These are phyloP conservation scores for Frankliniella intonsa DNA, from an alignment of 2,888 invertebrate genomes.

Conservation along the genomic window DNA sequence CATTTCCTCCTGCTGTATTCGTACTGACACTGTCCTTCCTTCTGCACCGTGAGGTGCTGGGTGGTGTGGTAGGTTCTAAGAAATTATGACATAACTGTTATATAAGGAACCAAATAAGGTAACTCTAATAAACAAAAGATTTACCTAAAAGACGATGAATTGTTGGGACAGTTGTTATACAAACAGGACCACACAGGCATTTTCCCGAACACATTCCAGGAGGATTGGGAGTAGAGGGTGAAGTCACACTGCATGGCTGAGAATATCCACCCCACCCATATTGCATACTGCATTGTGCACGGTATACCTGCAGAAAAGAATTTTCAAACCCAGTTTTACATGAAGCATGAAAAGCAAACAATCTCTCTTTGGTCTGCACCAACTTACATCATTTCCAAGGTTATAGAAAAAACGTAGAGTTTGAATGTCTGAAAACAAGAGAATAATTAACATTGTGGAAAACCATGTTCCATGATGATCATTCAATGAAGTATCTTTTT, in stretches of 20 bases:
- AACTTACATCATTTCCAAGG: conserved; percentile 54
- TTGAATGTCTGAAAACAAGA: conserved; percentile 49
- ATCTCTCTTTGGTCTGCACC: too few species aligned
- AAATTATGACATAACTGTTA: too few species aligned
- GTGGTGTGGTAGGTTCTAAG: background rate
- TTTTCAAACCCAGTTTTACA: background rate
- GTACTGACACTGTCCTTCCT: background rate
- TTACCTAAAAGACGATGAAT: conserved; percentile 1
- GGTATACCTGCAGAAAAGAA: background rate
- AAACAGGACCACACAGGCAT: background rate
- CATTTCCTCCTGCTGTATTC: background rate
- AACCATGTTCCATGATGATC: conserved; percentile 25
- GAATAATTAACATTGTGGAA: conserved; percentile 32
- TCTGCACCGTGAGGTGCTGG: background rate
- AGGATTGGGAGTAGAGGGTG: background rate
- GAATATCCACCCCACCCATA: background rate
- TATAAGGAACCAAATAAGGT: background rate
- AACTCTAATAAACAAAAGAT: background rate
- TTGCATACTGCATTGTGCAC: background rate
- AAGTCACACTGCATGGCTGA: background rate
- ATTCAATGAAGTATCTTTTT: background rate
- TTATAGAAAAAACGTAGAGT: conserved; percentile 65
- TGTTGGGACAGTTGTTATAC: conserved; percentile 4
- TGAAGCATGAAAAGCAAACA: too few species aligned
- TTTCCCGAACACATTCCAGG: background rate